Base-by-base conservation (phyloP, 2,113 vertebrate species). In the Bothrops jararaca region DNA sequence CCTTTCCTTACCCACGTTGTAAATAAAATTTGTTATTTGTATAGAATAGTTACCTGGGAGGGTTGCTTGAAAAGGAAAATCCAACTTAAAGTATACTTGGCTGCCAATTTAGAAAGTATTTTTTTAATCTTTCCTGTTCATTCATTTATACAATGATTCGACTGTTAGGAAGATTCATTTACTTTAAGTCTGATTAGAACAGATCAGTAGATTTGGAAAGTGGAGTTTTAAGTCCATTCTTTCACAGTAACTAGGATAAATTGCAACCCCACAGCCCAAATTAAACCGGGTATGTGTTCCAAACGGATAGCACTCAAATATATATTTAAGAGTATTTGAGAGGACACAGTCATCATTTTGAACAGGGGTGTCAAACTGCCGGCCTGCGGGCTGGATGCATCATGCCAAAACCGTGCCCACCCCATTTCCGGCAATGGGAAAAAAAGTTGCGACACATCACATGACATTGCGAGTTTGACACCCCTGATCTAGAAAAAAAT, bases 11-110 rank as follows among this genome's bases (percentile, higher is more conserved):
- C 45, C 45, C 45, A 29, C 1, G 1, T 48, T 86, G 74, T 86
- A 93, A 93, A 93, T 64, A 90, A 93, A 90, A 56, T 90, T 90
- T 86, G 86, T 90, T 15, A 24, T 29, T 42, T 85, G 92, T 56
- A 53, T n/a, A 57, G 74, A 57, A 93, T 48, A 64, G 23, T 6
- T 48, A 34, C 39, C 29, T 50, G 20, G 53, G 50, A 45, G 26
- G 86, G n/a, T 12, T 20, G 13, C 24, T 56, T 56, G 23, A 48
- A 86, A 60, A 34, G 54, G 6, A 80, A 80, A 80, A 22, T 39
- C 34, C 74, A 80, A 22, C 0, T 39, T 80, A 22, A 39, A 29
- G 26, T 56, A 42, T 22, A 13, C 52, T 85, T 74, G 34, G 29
- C 10, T 12, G 5, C 20, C 48, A 29, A 54, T 56, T 88, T 50